Evolutionary conservation across 2,797 vertebrate genomes (phyloP), one percentile per base, ranked within the genome.

Genomic region (Myoxocephalus aenaeus): DNA sequence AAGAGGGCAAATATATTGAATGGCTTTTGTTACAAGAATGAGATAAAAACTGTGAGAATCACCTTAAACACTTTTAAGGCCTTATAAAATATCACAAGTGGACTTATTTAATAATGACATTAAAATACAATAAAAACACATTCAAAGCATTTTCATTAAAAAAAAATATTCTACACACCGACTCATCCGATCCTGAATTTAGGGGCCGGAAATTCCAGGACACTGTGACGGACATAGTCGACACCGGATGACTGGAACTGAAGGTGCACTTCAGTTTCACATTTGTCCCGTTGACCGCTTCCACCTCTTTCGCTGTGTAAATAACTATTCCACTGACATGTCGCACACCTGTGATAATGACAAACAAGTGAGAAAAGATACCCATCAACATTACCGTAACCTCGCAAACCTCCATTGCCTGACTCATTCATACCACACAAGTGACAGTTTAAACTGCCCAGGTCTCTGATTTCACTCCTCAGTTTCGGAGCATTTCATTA

Each of bases 261-360:
- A 99, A 99, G 73, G 96, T 97, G 92, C 98, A 99, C 88, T 96
- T 97, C 69, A 99, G 89, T 15, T 89, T 92, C 65, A 95, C 86
- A 12, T 96, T 80, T 0, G 97, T 98, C 81, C 98, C 98, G 0
- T 99, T 99, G 70, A 95, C 91, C 0, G 83, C 96, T 25, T 96
- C 93, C 89, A 98, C 27, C 32, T 95, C 93, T 13, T 34, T 81
- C 0, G 93, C 59, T 0, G 96, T 97, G 79, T 84, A 80, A 70
- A 98, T 90, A 3, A 96, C 96, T 81, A 99, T 92, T 0, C 95
- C 96, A 7, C 72, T 86, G 13, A 64, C 90, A 1, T 73, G 90
- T 80, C 76, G 85, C 42, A 95, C 74, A 4, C 90, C 97, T 98
- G 89, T 61, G 10, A 72, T 20, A 34, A 70, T 86, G 6, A 77